Base-by-base conservation (phyloP, 2,113 vertebrate genomes). In the Taxidea taxus region DNA sequence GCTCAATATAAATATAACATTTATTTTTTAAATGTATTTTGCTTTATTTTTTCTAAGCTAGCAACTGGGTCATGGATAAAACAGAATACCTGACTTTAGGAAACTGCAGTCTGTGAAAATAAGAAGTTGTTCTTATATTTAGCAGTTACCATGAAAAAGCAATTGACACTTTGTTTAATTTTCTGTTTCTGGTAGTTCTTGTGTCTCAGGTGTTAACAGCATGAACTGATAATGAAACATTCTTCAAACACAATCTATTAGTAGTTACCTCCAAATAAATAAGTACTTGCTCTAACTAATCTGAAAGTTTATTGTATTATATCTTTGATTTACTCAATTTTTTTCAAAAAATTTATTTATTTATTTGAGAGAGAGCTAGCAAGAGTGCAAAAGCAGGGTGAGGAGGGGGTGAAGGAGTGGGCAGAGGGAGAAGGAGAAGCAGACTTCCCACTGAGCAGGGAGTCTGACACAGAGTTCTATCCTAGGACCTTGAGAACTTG, bases 291-390 rank as follows among this genome's bases (percentile, higher is more conserved):
- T 80, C 31, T 92, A 64, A n/a, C 27, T 86, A 90, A 88, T 92
- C 31, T 97, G 68, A 70, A 49, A 82, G 93, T 86, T 83, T 86
- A 3, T 92, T 84, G 4, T 34, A 42, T 20, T 94, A 2, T 78
- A 44, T 87, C 31, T 89, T 29, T 95, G 42, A 64, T 82, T 97
- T 75, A 91, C 60, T 90, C n/a, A 94, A 90, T 37, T 68, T 64
- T 64, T 64, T 11, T 4, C 15, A 66, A 68, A 37, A 16, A 37
- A 10, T n/a, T 9, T 68, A 68, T 37, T 68, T 68, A 68, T 68
- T 68, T 37, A 68, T 37, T 68, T 68, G n/a, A 68, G 34, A n/a
- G 64, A n/a, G 64, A 68, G 16, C 7, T 18, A n/a, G 16, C 16
- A 64, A 64, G 29, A 31, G 34, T 8, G 7, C 7, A 68, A 16